Conservation (phyloP, 2,888 invertebrate species). For the Chydorus sphaericus region DNA sequence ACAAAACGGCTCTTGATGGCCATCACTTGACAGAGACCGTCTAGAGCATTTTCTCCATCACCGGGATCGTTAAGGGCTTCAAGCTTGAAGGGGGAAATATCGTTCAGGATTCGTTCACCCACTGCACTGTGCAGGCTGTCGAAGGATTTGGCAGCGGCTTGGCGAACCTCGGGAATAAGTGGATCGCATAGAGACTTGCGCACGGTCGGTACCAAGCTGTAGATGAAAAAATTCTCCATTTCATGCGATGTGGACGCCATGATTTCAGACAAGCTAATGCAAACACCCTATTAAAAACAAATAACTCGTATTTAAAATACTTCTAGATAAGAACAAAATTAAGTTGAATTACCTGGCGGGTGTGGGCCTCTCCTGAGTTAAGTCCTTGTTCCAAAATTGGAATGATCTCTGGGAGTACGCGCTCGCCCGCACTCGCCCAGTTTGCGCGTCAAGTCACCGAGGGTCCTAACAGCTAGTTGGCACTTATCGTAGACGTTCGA, state of each 20-base stretch:
- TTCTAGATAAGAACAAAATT: too few species aligned
- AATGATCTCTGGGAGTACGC: slow-evolving; percentile 93
- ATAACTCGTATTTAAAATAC: too few species aligned
- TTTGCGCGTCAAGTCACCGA: slow-evolving; percentile 93
- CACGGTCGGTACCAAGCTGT: slow-evolving; percentile 84
- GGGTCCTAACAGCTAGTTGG: slow-evolving; percentile 80
- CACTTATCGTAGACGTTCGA: slow-evolving; percentile 92
- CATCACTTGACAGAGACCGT: slow-evolving; percentile 94
- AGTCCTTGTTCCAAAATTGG: slow-evolving; percentile 90
- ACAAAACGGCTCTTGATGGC: slow-evolving; percentile 90
- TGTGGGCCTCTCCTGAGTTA: slow-evolving; percentile 78
- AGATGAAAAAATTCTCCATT: slow-evolving; percentile 78
- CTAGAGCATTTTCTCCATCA: slow-evolving; percentile 76
- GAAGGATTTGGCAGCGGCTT: slow-evolving; percentile 92
- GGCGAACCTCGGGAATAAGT: slow-evolving; percentile 71
- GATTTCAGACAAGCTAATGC: slow-evolving; percentile 94
- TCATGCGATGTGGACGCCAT: slow-evolving; percentile 92
- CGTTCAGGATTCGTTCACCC: slow-evolving; percentile 84
- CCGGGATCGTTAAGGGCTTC: slow-evolving; percentile 60
- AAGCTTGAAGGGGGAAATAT: slow-evolving; percentile 85
- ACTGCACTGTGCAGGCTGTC: slow-evolving; percentile 89
- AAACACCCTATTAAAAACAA: slow-evolving; percentile 59
- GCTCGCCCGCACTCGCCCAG: slow-evolving; percentile 92
- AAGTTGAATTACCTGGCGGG: slow-evolving; percentile 64
- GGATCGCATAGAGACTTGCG: slow-evolving; percentile 85